A percentile compares a stretch with the other conserved stretches of the same genome.
Conservation (phyloP, 2,797 vertebrate species). For the Rhincodon typus region DNA sequence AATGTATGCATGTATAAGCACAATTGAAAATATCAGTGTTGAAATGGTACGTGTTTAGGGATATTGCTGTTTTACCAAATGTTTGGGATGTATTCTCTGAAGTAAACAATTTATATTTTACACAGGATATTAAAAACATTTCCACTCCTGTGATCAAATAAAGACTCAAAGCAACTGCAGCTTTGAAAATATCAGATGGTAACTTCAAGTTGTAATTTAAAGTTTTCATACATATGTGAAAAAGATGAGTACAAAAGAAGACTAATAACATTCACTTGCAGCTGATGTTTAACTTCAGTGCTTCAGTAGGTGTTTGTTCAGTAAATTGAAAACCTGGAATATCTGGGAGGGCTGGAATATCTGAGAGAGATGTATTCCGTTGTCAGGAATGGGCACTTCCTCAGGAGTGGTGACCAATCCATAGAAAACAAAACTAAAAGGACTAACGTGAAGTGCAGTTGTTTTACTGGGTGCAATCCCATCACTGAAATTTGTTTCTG, state of each 20-base stretch:
- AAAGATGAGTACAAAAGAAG: background rate
- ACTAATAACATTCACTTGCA: background rate
- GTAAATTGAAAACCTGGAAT: background rate
- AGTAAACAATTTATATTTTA: background rate
- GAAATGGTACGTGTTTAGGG: background rate
- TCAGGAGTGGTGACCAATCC: background rate
- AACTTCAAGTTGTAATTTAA: background rate
- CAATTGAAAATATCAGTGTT: background rate
- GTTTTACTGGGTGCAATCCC: background rate
- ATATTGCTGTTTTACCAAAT: background rate
- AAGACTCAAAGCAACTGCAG: background rate
- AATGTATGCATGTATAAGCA: background rate
- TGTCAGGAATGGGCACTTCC: background rate
- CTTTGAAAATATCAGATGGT: background rate
- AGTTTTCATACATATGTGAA: background rate
- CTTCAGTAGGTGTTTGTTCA: background rate
- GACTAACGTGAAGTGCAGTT: background rate
- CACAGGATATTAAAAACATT: conserved; percentile 22
- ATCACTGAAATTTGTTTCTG: background rate
- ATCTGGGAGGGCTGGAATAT: background rate
- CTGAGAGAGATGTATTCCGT: background rate
- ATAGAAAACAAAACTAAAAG: background rate
- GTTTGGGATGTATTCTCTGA: background rate
- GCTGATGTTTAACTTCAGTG: background rate
- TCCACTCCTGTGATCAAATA: background rate